Evolutionary conservation across 2,797 vertebrate species (phyloP), one percentile per base, ranked within the genome.

Genomic region (Picus viridis): DNA sequence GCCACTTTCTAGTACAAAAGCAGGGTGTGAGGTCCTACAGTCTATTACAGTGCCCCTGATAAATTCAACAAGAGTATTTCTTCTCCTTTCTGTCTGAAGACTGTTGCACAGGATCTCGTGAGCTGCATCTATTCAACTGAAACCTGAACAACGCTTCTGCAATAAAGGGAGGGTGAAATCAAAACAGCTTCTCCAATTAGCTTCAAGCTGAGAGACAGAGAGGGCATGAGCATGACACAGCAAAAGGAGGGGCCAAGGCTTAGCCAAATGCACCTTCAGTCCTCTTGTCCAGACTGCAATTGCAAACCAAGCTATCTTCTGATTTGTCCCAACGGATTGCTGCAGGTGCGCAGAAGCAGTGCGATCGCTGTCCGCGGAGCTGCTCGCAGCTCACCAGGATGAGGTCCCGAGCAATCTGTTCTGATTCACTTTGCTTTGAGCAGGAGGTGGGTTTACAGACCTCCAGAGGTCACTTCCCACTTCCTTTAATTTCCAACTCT

Each of bases 331-430:
- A n/a, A n/a, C n/a, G n/a, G n/a, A n/a, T n/a, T n/a, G n/a, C n/a
- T n/a, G n/a, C 49, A 64, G 39, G 24, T 54, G 5, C 61, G 54
- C 24, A 34, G 34, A n/a, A 23, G 32, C 0, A 0, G 2, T 47
- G 9, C 59, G 9, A 36, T 70, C 49, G 57, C 53, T 84, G 32
- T 8, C n/a, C 22, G 6, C 1, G 8, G 53, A 36, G 18, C 13
- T 30, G 2, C 14, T 56, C 6, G 5, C 22, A 51, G 20, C 51
- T 83, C 4, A 0, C 34, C 45, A 22, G 15, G 19, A 26, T 6
- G 19, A 70, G 8, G 13, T 8, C 65, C 58, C 74, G 65, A 80
- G 36, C 58, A 54, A 23, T 22, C 34, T 79, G 12, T 5, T 80
- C 69, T 71, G 49, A 56, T 36, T 54, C 22, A 54, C 26, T 15